Evolutionary conservation across 2,797 vertebrate genomes (phyloP).

Genomic region (Enteromius thamalakanensis): DNA sequence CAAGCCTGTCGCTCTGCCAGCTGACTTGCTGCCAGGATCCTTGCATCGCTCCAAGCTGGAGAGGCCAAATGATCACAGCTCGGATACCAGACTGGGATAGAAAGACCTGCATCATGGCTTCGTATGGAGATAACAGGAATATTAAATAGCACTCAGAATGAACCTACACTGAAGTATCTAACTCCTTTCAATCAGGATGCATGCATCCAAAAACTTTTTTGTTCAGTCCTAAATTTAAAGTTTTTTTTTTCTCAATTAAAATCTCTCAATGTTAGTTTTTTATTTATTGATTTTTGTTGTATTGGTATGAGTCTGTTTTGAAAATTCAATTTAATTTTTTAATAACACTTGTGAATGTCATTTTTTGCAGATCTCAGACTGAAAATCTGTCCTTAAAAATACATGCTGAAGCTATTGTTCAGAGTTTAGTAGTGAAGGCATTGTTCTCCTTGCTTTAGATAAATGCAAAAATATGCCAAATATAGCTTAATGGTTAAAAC

Average conservation of each 20-base stretch:
- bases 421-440: background rate
- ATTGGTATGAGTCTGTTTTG: too few relatives aligned
- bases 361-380: background rate
- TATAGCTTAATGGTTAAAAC: background rate
- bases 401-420: background rate
- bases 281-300: too few relatives aligned
- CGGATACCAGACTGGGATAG: conserved; percentile 27
- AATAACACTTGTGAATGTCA: background rate
- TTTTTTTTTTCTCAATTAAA: too few relatives aligned
- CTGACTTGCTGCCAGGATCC: conserved; percentile 65
- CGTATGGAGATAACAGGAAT: conserved; percentile 7
- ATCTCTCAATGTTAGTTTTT: too few relatives aligned
- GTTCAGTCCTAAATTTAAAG: background rate
- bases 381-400: background rate
- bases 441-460: too few relatives aligned
- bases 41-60: conserved; percentile 56
- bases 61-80: conserved; percentile 39
- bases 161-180: background rate
- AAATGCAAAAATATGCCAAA: background rate
- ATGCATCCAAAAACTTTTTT: background rate
- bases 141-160: background rate
- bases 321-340: background rate
- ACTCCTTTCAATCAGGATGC: background rate
- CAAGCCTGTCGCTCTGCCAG: conserved; percentile 69
- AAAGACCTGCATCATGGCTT: background rate